phyloP scores from a whole-genome alignment of 2,113 vertebrate genomes.

The Eublepharis macularius region DNA sequence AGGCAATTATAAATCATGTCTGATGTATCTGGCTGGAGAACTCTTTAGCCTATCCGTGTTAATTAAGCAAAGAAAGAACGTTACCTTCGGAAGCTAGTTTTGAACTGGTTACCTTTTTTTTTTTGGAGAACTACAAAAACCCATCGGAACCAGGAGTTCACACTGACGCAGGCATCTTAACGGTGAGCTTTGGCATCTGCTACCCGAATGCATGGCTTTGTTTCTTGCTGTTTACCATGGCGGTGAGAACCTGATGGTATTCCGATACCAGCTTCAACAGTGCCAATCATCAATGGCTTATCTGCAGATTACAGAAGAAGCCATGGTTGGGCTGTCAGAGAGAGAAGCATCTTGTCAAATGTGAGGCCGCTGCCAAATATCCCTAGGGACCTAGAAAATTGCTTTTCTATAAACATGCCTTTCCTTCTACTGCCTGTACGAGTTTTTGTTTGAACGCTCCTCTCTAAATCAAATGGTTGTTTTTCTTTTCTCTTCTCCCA shows the following conservation, averaged over 20 bases:
- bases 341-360: background rate
- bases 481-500: background rate
- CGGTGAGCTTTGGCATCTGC: background rate
- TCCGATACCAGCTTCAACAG: background rate
- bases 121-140: background rate
- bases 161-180: background rate
- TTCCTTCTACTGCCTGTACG: background rate
- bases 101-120: no score
- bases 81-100: background rate
- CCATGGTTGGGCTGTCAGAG: background rate
- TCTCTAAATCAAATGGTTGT: background rate
- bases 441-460: background rate
- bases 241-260: background rate
- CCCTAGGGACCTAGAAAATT: background rate
- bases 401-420: background rate
- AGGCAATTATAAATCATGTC: conserved; percentile 42
- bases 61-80: conserved; percentile 24
- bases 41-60: conserved; percentile 27
- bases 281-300: background rate
- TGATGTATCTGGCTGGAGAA: conserved; percentile 13
- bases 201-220: background rate
- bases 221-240: background rate
- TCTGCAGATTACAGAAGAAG: background rate
- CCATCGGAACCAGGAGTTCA: background rate
- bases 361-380: background rate